Conservation (phyloP, 2,888 invertebrate genomes). For the Melanostoma scalare region DNA sequence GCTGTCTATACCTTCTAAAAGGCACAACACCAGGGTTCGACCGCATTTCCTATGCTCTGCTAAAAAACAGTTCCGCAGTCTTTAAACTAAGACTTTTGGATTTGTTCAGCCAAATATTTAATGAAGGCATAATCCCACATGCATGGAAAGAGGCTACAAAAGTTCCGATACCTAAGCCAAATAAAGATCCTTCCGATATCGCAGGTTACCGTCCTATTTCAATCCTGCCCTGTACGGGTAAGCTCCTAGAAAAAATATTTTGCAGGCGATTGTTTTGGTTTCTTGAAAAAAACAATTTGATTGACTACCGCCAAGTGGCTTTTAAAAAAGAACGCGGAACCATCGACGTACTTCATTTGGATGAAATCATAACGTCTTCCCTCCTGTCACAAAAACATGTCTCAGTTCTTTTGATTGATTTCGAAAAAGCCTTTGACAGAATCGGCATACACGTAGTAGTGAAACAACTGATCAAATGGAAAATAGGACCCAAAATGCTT, state of each 20-base stretch:
- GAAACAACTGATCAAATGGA: too few species aligned
- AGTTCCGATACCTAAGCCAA: slow-evolving; percentile 3
- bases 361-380: slow-evolving; percentile 9
- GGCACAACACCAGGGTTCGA: too few species aligned
- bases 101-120: background rate
- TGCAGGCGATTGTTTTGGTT: slow-evolving; percentile 1
- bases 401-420: background rate
- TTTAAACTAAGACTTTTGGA: background rate
- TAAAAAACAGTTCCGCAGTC: background rate
- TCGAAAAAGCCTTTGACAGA: too few species aligned
- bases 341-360: slow-evolving; percentile 21
- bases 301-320: slow-evolving; percentile 27
- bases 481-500: background rate
- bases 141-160: slow-evolving; percentile 1
- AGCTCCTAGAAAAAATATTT: slow-evolving; percentile 75
- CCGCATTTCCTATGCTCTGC: background rate
- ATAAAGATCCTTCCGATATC: background rate
- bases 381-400: slow-evolving; percentile 45
- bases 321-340: slow-evolving; percentile 33
- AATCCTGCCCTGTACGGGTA: background rate
- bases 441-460: too few species aligned
- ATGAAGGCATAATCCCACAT: background rate
- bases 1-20: too few species aligned
- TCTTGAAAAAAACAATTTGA: slow-evolving; percentile 14
- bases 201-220: background rate